Percentiles rank a stretch among this genome's conserved stretches.
Evolutionary conservation across 2,113 vertebrate genomes (phyloP).

Genomic region (Urocynchramus pylzowi): DNA sequence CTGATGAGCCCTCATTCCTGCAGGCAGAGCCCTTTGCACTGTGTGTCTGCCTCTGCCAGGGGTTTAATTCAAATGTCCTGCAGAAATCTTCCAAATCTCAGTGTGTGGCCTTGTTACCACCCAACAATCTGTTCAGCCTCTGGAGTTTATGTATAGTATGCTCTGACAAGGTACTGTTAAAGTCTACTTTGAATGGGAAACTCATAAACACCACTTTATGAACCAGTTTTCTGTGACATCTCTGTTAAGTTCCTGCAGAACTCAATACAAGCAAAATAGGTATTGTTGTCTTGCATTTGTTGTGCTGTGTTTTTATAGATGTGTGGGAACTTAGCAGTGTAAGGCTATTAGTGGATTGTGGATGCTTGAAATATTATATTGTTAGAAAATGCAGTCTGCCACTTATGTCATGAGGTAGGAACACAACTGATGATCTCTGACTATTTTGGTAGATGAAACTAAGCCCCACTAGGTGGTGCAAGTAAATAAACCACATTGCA

Average conservation of each 20-base stretch:
- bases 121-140: not conserved
- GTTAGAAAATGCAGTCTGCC: not conserved
- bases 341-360: not conserved
- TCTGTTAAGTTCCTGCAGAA: not conserved
- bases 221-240: not conserved
- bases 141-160: fast-evolving
- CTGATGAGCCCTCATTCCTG: not conserved
- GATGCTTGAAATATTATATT: not conserved
- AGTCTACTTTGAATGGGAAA: not conserved
- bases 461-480: conserved; percentile 54
- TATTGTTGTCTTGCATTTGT: not conserved
- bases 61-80: not conserved
- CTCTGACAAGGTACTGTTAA: not conserved
- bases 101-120: not conserved
- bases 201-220: not conserved
- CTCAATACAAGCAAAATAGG: not conserved
- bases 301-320: not conserved
- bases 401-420: not conserved
- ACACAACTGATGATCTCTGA: not conserved
- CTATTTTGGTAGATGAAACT: not conserved
- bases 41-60: not conserved
- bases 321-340: not conserved
- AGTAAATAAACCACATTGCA: conserved; percentile 41
- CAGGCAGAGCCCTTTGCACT: not conserved
- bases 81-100: not conserved